These are phyloP conservation scores for Penaeus chinensis DNA, from an alignment of 1,140 invertebrate genomes.

Conservation along the genomic window DNA sequence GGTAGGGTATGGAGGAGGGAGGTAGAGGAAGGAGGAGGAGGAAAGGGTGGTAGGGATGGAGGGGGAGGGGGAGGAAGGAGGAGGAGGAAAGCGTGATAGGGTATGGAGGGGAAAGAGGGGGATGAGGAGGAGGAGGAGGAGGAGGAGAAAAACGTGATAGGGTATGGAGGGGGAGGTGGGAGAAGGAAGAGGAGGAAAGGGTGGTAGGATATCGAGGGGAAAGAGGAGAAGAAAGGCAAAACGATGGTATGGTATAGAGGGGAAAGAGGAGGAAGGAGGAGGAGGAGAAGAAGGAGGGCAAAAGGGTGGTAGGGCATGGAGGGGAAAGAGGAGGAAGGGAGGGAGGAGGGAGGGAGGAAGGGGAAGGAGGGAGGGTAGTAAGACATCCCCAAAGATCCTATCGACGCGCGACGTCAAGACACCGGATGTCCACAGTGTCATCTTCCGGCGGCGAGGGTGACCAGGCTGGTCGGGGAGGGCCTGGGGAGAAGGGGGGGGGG, in stretches of 20 bases:
- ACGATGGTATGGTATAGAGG: not conserved
- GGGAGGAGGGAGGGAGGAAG: not conserved
- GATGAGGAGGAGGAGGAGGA: not conserved
- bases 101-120: not conserved
- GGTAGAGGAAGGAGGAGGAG: not conserved
- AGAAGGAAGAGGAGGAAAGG: not conserved
- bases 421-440: no score
- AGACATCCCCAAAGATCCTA: no score
- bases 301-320: no score
- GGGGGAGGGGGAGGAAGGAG: not conserved
- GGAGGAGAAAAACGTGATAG: not conserved
- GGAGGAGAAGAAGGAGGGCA: not conserved
- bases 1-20: not conserved
- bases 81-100: not conserved
- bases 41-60: not conserved
- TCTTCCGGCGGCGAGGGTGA: no score
- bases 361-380: not conserved
- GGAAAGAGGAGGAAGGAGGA: conserved; percentile 1
- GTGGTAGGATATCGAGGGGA: not conserved
- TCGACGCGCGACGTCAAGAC: no score
- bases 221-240: not conserved
- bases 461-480: no score
- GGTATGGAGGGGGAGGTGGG: not conserved
- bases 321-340: not conserved
- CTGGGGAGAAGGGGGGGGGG: no score